Conservation (phyloP, 2,888 invertebrate genomes). For the Pristionchus fissidentatus region DNA sequence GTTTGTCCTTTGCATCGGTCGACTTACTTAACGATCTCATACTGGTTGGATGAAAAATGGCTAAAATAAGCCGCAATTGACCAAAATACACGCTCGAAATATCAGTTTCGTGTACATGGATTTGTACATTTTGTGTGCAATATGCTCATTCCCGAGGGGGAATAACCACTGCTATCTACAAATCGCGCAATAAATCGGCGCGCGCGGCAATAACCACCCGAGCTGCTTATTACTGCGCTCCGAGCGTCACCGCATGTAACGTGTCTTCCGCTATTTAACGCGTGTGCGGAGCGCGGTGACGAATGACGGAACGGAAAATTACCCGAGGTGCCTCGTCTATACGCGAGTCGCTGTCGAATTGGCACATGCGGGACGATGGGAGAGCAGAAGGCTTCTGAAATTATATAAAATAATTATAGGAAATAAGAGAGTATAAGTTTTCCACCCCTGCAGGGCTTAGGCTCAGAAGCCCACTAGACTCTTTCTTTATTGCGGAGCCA, state of each 20-base stretch:
- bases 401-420: neutral
- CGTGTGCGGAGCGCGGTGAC: neutral
- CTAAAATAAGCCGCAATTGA: too few species aligned
- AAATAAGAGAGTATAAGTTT: neutral
- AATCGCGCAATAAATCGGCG: neutral
- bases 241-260: neutral
- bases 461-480: neutral
- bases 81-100: too few species aligned
- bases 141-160: too few species aligned
- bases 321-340: constrained; percentile 66
- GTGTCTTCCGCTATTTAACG: neutral
- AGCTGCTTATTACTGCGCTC: neutral
- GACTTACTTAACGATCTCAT: too few species aligned
- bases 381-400: constrained; percentile 70
- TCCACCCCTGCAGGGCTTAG: neutral
- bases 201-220: neutral
- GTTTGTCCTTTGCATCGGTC: too few species aligned
- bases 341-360: constrained; percentile 65
- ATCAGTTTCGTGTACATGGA: too few species aligned
- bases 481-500: neutral
- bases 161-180: too few species aligned
- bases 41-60: too few species aligned
- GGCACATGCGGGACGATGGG: constrained; percentile 69
- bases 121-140: too few species aligned
- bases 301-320: neutral